Evolutionary conservation across 1,140 invertebrate species (phyloP).

Genomic region (Pantala flavescens): DNA sequence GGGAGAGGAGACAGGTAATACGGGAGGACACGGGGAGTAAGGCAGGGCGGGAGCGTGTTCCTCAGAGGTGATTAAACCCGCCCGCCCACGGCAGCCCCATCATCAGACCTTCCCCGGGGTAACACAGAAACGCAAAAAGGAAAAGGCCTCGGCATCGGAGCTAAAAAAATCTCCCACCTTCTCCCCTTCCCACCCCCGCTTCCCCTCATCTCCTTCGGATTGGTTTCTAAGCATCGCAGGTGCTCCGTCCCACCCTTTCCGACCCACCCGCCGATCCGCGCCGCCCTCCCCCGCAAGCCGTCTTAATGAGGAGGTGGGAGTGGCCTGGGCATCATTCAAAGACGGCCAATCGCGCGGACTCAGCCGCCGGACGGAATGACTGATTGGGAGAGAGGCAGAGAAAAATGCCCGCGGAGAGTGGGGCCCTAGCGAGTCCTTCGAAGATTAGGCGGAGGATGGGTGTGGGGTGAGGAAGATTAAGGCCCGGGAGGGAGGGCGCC

Average conservation of each 20-base stretch:
- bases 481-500: neutral
- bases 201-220: neutral
- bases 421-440: neutral
- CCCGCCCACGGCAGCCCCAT: neutral
- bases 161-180: neutral
- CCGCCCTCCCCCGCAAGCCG: neutral
- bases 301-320: neutral
- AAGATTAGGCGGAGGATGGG: neutral
- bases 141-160: neutral
- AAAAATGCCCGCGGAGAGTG: neutral
- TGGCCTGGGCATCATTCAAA: conserved; percentile 4
- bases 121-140: conserved; percentile 6
- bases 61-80: neutral
- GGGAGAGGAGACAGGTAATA: neutral
- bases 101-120: neutral
- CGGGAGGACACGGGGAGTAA: neutral
- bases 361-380: neutral
- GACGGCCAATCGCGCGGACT: neutral
- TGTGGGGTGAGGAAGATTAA: neutral
- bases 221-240: conserved; percentile 1
- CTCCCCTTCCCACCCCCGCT: neutral
- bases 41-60: neutral
- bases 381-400: conserved; percentile 3
- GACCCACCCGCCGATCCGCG: neutral
- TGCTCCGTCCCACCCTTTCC: neutral